Base-by-base conservation (phyloP, 2,888 invertebrate genomes). In the Nomada flava region DNA sequence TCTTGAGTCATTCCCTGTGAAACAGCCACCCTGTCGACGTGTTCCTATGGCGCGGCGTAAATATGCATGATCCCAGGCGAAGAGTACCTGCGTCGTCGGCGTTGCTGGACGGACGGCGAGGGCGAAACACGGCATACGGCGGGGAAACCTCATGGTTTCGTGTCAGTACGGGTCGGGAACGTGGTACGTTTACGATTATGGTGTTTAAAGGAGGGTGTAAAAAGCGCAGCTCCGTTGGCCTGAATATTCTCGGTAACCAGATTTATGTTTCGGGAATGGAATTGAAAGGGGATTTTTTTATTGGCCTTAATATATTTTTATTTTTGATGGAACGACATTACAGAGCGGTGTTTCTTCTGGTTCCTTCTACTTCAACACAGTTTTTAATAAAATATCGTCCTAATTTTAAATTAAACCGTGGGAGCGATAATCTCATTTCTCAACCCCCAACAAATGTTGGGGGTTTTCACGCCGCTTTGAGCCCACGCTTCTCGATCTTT, bases 1-100 rank as follows among this genome's bases (percentile, higher is more conserved):
- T 82, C 88, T 36, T 88, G 82, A 88, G 77, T 86, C 86, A 86
- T 85, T 85, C 72, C 74, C 79, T 74, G 79, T 72, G 74, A 73
- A 78, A 77, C 74, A 72, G 26, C 71, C n/a, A 42, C 15, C 20
- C 29, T 53, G 78, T 72, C 76, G 71, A 75, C 57, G 76, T 67
- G 60, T 55, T 42, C 57, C 76, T 59, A 68, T 53, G 55, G 52
- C 70, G 42, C 57, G 11, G 50, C 69, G 86, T 75, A 86, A 86
- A 83, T 82, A 76, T 83, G 80, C 57, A 86, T 75, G 80, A 70
- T 67, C 71, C 44, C 55, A 60, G 75, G 57, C 53, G 53, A 84
- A 15, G 57, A 71, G 70, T 63, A 69, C 72, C 63, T 78, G 36
- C 85, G 70, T 69, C 62, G 59, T 26, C 4, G 10, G 26, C 29